These are phyloP conservation scores for Psittacula cyanocephala DNA, from an alignment of 2,113 vertebrate species.

Conservation along the genomic window DNA sequence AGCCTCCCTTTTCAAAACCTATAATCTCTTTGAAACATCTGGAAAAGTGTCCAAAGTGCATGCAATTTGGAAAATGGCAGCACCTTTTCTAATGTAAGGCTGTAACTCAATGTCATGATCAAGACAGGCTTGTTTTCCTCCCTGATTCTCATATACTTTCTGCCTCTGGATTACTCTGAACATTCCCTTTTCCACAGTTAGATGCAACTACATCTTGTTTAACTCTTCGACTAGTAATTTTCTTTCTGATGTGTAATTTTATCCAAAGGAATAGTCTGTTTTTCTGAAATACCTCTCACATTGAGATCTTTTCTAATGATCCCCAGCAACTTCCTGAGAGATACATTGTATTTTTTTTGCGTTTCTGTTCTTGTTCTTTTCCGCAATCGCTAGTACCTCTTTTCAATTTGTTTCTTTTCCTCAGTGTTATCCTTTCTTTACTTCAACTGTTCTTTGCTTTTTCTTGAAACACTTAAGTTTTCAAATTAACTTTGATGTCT, in stretches of 20 bases:
- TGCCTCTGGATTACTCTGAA: not conserved
- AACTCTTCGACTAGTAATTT: not conserved
- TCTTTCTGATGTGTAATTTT: not conserved
- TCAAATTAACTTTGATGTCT: slow-evolving; percentile 53
- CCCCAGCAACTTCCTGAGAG: not conserved
- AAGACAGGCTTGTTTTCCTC: not conserved
- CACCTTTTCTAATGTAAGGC: not conserved
- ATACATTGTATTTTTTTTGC: not conserved
- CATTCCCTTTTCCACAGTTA: not conserved
- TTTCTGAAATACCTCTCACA: not conserved
- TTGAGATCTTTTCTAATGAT: not conserved
- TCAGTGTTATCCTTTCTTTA: not conserved
- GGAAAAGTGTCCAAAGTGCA: not conserved
- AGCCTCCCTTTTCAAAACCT: not conserved
- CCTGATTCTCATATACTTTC: not conserved
- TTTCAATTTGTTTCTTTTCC: not conserved
- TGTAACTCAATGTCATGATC: not conserved
- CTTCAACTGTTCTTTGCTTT: slow-evolving; percentile 1
- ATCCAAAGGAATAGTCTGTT: not conserved
- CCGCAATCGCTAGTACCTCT: not conserved
- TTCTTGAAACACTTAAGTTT: slow-evolving; percentile 15
- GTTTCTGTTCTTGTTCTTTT: not conserved
- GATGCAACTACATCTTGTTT: not conserved
- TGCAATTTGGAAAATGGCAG: not conserved
- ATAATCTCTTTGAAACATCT: not conserved